phyloP scores from a whole-genome alignment of 2,113 vertebrate species.

The Chamaetylas fuelleborni region DNA sequence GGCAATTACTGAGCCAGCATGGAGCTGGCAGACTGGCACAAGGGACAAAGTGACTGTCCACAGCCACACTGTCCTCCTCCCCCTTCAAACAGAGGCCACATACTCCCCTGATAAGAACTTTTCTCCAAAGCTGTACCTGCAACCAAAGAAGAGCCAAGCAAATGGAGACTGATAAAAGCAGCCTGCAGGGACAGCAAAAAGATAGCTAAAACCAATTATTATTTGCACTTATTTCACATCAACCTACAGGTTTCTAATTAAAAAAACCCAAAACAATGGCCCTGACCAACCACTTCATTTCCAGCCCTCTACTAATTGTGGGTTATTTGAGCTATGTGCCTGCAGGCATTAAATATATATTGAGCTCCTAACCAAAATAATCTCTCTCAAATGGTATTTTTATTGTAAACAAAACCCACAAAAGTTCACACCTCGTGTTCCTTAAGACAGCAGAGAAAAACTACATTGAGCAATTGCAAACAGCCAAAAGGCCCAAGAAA shows the following conservation, averaged over 20 bases:
- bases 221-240: neutral
- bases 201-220: neutral
- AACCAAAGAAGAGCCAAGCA: neutral
- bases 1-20: accelerated
- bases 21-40: neutral
- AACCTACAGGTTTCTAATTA: neutral
- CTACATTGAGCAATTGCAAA: neutral
- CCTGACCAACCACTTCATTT: neutral
- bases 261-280: neutral
- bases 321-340: neutral
- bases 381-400: neutral
- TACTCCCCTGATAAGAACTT: neutral
- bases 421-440: neutral
- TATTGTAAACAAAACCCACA: neutral
- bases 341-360: conserved; percentile 5
- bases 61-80: neutral
- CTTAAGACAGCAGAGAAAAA: neutral
- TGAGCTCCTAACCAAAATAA: neutral
- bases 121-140: neutral
- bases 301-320: neutral
- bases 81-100: accelerated
- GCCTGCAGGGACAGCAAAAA: neutral
- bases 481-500: neutral
- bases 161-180: neutral
- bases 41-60: neutral